phyloP scores from a whole-genome alignment of 2,113 vertebrate genomes.

The Sigmodon hispidus region DNA sequence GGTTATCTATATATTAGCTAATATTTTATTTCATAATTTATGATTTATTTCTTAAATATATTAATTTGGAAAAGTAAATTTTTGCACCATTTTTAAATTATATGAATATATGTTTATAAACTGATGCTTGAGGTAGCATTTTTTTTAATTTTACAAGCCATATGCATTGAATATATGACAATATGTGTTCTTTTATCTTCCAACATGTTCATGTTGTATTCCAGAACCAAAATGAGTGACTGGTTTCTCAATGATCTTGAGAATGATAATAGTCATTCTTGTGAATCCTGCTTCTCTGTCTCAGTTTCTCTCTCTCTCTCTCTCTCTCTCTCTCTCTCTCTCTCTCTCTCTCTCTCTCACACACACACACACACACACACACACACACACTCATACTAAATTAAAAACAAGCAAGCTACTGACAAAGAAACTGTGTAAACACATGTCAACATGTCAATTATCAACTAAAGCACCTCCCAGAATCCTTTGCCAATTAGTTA shows the following conservation, averaged over 20 bases:
- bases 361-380: not conserved
- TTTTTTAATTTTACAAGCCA: not conserved
- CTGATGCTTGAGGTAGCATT: not conserved
- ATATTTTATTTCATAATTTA: not conserved
- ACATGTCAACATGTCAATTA: not conserved
- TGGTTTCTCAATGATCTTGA: slow-evolving; percentile 29
- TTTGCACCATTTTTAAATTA: not conserved
- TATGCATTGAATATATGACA: not conserved
- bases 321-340: too few relatives aligned
- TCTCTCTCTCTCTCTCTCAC: too few relatives aligned
- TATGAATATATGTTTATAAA: not conserved
- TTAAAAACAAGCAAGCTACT: not conserved
- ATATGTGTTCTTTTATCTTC: not conserved
- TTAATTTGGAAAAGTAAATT: not conserved
- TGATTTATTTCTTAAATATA: not conserved
- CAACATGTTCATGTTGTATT: not conserved
- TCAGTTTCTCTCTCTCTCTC: too few relatives aligned
- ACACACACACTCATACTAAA: too few relatives aligned
- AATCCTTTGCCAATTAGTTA: not conserved
- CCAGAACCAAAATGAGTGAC: not conserved
- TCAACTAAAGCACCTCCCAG: not conserved
- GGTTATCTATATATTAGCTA: not conserved
- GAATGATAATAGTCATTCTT: not conserved
- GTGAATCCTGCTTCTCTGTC: too few relatives aligned
- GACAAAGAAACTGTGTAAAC: not conserved